Evolutionary conservation across 2,888 invertebrate genomes (phyloP), one percentile per base, ranked within the genome.

Genomic region (Lumbricus terrestris): DNA sequence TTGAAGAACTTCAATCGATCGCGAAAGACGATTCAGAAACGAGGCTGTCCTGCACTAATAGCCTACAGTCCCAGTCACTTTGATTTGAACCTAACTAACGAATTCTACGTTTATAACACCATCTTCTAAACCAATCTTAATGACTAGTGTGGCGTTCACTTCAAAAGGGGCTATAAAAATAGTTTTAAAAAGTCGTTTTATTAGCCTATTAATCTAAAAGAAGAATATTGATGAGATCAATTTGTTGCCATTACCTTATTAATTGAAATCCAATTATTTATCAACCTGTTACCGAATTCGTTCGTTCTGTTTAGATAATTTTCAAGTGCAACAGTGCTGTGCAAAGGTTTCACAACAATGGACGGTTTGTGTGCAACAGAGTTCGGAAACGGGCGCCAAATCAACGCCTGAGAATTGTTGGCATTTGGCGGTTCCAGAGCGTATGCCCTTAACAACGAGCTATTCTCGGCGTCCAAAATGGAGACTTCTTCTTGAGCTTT

Each of bases 391-490:
- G 69, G 69, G 1, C 69, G 69, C 69, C 69, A 69, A 69, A 69
- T 69, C 69, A 69, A n/a, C 29, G n/a, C 88, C 82, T 91, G 91
- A 33, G 91, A 91, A 29, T 90, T 90, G 88, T 91, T 91, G 88
- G 91, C 91, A 47, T 91, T 91, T 35, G 91, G 91, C 40, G 92
- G 91, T 42, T 88, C 35, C 23, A 91, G 89, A 23, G 91, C 88
- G 69, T 92, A 91, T 29, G 88, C 33, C 35, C 88, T 82, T 34
- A 91, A 88, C 54, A 91, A 47, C 23, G 40, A 29, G 35, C 88
- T 20, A 34, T 42, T 35, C 40, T 90, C 82, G 34, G n/a, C 85
- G 88, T 88, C 90, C 47, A 88, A 69, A 18, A 91, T 88, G 82
- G 42, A 29, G 37, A 91, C 92, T 29, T 88, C 89, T 8, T 85